Base-by-base conservation (phyloP, 30 jellyfish, hydroid and myxozoan genomes). In the Cassiopea andromeda region DNA sequence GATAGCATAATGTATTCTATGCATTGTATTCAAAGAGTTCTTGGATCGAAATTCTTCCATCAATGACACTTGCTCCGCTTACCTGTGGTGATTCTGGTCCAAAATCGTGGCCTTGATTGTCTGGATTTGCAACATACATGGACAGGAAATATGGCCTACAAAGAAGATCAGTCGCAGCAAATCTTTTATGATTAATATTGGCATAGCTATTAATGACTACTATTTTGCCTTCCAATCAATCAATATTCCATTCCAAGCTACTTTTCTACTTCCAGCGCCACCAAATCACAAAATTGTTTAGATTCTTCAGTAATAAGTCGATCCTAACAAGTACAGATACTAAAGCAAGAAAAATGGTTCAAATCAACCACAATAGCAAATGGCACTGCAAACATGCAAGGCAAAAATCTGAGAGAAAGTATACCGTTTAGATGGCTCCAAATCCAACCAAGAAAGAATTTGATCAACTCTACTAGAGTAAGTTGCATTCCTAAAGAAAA, bases 81-180 rank as follows among this genome's bases (percentile, higher is more conserved):
- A 92, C 98, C 91, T 92, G 85, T 14, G 77, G 68, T 16, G 96
- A 49, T 48, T 78, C 76, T 2, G 96, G 96, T 13, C 98, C 98
- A 81, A 50, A 80, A 0, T 49, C 47, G 50, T 92, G 98, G 17
- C 98, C 96, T 8, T 90, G 85, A 8, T 78, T 80, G 70, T 92
- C 98, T 13, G 98, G 98, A 38, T 70, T 49, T 48, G 47, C 96
- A 58, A 82, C 73, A 49, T 92, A 86, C 85, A 92, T 5, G 15
- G 95, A 73, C 15, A 87, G 50, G 13, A 92, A 72, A 70, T 75
- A 49, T 9, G 98, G 98, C 60, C 94, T 83, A 48, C 9, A 80
- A 66, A 13, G 64, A 50, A 50, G 9, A 50, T n/a, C n/a, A n/a
- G n/a, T n/a, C n/a, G n/a, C n/a, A n/a, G n/a, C n/a, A n/a, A n/a